Evolutionary conservation across 2,888 invertebrate genomes (phyloP).

Genomic region (Pachydiplax longipennis): DNA sequence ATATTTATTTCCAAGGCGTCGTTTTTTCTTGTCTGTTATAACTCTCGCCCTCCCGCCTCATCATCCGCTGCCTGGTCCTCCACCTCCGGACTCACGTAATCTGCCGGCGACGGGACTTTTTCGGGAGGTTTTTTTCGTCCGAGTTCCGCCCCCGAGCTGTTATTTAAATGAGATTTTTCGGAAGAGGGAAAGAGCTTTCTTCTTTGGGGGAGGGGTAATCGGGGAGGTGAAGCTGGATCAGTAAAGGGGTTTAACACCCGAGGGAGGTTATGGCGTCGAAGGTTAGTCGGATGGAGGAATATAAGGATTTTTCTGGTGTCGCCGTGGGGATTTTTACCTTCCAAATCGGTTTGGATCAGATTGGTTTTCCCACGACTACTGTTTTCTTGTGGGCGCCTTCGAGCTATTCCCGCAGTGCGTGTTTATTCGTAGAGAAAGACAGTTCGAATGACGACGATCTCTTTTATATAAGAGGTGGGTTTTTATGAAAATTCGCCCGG

Average conservation of each 20-base stretch:
- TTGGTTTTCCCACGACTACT: conserved; percentile 42
- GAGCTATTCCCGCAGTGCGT: background rate
- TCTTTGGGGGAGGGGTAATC: background rate
- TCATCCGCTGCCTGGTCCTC: background rate
- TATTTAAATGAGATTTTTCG: conserved; percentile 25
- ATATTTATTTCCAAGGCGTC: background rate
- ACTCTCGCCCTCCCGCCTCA: background rate
- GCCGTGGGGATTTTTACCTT: background rate
- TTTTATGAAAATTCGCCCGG: background rate
- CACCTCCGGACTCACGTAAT: background rate
- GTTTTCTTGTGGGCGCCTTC: background rate
- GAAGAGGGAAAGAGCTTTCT: background rate
- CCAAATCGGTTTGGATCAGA: background rate
- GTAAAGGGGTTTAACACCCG: background rate
- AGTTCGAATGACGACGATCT: background rate
- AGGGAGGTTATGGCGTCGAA: background rate
- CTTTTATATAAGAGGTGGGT: background rate
- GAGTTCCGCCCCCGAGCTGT: conserved; percentile 21
- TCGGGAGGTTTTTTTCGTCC: background rate
- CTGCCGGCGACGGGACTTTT: background rate
- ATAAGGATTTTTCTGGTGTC: background rate
- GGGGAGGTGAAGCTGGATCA: background rate
- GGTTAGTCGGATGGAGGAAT: background rate
- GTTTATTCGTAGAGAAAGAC: background rate
- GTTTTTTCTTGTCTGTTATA: conserved; percentile 13